phyloP scores from a whole-genome alignment of 2,797 vertebrate species.

The Podarcis siculus region DNA sequence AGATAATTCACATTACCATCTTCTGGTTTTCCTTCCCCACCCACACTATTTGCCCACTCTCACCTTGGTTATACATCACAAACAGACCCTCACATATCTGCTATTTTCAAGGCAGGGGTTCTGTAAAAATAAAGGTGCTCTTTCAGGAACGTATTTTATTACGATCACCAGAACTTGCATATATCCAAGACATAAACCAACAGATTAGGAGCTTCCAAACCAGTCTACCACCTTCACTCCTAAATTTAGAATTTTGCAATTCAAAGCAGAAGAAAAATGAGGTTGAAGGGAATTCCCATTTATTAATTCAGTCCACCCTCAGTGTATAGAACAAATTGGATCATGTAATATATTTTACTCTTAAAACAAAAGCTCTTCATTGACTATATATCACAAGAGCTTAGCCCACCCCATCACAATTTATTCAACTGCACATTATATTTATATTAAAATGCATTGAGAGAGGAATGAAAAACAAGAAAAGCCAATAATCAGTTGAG shows the following conservation, averaged over 20 bases:
- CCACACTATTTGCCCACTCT: slow-evolving; percentile 34
- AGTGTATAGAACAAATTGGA: background rate
- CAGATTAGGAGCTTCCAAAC: slow-evolving; percentile 29
- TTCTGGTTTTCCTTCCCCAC: too few species aligned
- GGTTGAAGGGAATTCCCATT: background rate
- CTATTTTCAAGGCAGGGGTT: slow-evolving; percentile 55
- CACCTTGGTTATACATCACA: slow-evolving; percentile 53
- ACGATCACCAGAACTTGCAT: slow-evolving; percentile 51
- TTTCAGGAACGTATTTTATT: slow-evolving; percentile 41
- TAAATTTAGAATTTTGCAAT: slow-evolving; percentile 57
- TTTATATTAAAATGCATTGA: background rate
- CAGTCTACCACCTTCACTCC: slow-evolving; percentile 56
- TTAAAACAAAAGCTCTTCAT: background rate
- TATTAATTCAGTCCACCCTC: background rate
- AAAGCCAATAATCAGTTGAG: background rate
- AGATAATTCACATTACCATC: background rate
- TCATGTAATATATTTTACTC: background rate
- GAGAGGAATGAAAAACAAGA: background rate
- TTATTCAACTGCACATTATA: background rate
- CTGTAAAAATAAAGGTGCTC: slow-evolving; percentile 49
- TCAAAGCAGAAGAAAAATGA: background rate
- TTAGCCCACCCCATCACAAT: background rate
- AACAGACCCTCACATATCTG: slow-evolving; percentile 48
- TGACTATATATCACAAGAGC: background rate
- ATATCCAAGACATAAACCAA: slow-evolving; percentile 57